Evolutionary conservation across 2,888 invertebrate species (phyloP).

Genomic region (Tuberolachnus salignus): DNA sequence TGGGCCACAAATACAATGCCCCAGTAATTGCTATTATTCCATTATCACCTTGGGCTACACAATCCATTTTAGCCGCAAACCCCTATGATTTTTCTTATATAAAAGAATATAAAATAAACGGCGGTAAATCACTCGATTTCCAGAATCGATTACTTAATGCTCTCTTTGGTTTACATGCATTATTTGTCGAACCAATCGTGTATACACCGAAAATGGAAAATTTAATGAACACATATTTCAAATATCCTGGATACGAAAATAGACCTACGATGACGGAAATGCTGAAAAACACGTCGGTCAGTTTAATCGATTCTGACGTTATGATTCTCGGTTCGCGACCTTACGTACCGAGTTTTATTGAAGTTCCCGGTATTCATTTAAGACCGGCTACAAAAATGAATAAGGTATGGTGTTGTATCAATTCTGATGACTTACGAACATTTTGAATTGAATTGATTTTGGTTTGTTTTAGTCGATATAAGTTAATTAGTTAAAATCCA

Average conservation of each 20-base stretch:
- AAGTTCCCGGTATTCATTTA: slow-evolving; percentile 61
- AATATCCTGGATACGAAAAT: slow-evolving; percentile 38
- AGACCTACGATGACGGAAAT: slow-evolving; percentile 58
- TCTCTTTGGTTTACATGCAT: neutral
- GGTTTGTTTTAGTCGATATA: neutral
- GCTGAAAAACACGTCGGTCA: slow-evolving; percentile 58
- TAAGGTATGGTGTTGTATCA: neutral
- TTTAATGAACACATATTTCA: slow-evolving; percentile 19
- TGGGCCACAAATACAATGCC: slow-evolving; percentile 57
- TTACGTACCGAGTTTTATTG: slow-evolving; percentile 60
- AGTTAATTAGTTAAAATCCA: too few species aligned
- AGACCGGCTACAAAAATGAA: slow-evolving; percentile 57
- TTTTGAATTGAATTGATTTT: too few species aligned
- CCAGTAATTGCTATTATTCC: slow-evolving; percentile 59
- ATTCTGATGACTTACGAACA: too few species aligned
- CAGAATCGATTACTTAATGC: neutral
- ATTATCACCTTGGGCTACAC: neutral
- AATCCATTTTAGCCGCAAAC: neutral
- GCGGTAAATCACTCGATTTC: neutral
- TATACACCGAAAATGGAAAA: slow-evolving; percentile 9
- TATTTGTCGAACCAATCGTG: neutral
- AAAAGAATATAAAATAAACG: neutral
- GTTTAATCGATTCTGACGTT: slow-evolving; percentile 60
- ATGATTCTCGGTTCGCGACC: slow-evolving; percentile 59
- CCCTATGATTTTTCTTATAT: slow-evolving; percentile 3